Evolutionary conservation across 2,113 vertebrate species (phyloP).

Genomic region (Thamnaconus septentrionalis): DNA sequence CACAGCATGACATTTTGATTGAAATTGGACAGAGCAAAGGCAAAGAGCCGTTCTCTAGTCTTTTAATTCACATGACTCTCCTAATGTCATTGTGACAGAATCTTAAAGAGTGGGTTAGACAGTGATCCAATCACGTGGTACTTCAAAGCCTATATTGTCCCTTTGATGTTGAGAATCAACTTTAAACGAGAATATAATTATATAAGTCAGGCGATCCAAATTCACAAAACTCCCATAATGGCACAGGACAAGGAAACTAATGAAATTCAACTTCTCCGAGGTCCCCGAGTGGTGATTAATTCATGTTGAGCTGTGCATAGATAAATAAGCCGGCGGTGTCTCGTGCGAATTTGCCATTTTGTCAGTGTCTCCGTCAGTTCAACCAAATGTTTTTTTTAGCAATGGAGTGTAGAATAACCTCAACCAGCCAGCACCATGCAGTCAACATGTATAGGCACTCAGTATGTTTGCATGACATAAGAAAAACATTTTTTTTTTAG

Average conservation of each 20-base stretch:
- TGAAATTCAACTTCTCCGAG: constrained; percentile 51
- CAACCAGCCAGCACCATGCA: no score
- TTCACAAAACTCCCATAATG: constrained; percentile 65
- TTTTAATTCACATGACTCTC: constrained; percentile 74
- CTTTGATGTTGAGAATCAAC: constrained; percentile 80
- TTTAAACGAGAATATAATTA: constrained; percentile 75
- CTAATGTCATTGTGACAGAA: constrained; percentile 76
- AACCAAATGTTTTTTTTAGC: no score
- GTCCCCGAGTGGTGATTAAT: constrained; percentile 40
- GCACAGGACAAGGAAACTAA: constrained; percentile 54
- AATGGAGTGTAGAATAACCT: no score
- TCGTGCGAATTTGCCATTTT: neutral
- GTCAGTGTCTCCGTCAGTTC: no score
- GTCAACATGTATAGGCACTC: no score
- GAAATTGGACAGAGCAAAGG: constrained; percentile 74
- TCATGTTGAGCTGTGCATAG: constrained; percentile 20
- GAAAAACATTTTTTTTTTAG: no score
- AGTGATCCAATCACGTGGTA: constrained; percentile 77
- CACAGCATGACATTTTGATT: constrained; percentile 73
- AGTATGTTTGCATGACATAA: no score
- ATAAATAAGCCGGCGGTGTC: neutral
- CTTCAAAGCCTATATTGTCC: constrained; percentile 79
- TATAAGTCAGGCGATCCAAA: constrained; percentile 70
- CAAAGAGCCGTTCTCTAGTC: constrained; percentile 62
- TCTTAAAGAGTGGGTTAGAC: constrained; percentile 74